phyloP scores from a whole-genome alignment of 1,140 invertebrate genomes.

The Rhopalosiphum padi region DNA sequence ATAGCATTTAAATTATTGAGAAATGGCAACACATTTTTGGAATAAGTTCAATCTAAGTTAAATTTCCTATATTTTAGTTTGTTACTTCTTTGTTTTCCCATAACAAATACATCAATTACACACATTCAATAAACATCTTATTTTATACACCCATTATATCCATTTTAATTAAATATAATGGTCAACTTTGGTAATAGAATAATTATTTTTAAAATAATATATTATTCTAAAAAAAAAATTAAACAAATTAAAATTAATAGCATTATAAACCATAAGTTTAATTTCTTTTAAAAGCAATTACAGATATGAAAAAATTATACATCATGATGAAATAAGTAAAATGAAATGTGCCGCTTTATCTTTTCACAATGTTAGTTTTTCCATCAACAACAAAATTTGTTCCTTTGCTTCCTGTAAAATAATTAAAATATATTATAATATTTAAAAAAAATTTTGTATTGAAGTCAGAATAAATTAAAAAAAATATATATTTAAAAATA shows the following conservation, averaged over 20 bases:
- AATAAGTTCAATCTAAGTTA: no score
- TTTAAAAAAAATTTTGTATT: background rate
- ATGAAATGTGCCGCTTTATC: background rate
- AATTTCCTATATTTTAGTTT: no score
- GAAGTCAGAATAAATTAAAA: background rate
- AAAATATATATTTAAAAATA: no score
- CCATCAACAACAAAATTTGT: conserved; percentile 33
- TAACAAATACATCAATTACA: background rate
- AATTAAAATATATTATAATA: background rate
- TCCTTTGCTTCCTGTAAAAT: conserved; percentile 25
- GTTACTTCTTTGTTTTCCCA: background rate
- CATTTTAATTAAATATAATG: background rate
- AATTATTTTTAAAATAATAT: no score
- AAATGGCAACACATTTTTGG: no score
- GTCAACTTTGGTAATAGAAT: background rate
- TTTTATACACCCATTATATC: background rate
- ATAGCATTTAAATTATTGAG: no score
- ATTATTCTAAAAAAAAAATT: background rate
- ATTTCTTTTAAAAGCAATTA: conserved; percentile 13
- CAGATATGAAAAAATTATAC: background rate
- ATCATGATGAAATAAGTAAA: background rate
- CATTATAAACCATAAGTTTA: background rate
- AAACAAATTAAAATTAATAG: background rate
- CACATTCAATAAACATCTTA: background rate
- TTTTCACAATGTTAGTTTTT: background rate